These are phyloP conservation scores for Chanos chanos DNA, from an alignment of 2,797 vertebrate species.

Conservation along the genomic window DNA sequence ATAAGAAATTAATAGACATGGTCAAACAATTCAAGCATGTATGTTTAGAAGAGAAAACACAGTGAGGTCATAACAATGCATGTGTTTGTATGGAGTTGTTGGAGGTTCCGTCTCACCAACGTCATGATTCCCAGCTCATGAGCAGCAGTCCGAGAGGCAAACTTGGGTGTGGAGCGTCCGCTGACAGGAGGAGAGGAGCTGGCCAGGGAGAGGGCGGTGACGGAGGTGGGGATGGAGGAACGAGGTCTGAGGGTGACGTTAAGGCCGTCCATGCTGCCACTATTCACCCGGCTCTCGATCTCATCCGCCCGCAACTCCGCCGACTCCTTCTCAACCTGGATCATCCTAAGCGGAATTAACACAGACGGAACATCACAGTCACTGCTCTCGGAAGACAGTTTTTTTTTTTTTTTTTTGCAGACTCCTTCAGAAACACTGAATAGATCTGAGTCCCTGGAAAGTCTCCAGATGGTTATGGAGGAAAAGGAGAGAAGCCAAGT, in stretches of 20 bases:
- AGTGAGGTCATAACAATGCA: too few relatives aligned
- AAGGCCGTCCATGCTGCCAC: constrained; percentile 92
- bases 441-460: too few relatives aligned
- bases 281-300: constrained; percentile 90
- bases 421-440: too few relatives aligned
- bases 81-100: too few relatives aligned
- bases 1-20: too few relatives aligned
- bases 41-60: too few relatives aligned
- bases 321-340: constrained; percentile 94
- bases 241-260: constrained; percentile 86
- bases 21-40: too few relatives aligned
- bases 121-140: constrained; percentile 96
- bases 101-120: constrained; percentile 74
- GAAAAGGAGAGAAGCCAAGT: neutral
- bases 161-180: constrained; percentile 87
- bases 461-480: neutral
- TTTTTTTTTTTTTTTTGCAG: too few relatives aligned
- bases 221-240: constrained; percentile 86
- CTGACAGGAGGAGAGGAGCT: constrained; percentile 85
- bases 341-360: too few relatives aligned
- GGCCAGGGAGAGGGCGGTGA: constrained; percentile 90
- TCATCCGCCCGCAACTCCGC: constrained; percentile 90
- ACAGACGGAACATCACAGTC: too few relatives aligned
- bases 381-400: too few relatives aligned
- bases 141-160: constrained; percentile 80